These are phyloP conservation scores for Drosophila atripex DNA, from an alignment of 2,888 invertebrate genomes.

Conservation along the genomic window DNA sequence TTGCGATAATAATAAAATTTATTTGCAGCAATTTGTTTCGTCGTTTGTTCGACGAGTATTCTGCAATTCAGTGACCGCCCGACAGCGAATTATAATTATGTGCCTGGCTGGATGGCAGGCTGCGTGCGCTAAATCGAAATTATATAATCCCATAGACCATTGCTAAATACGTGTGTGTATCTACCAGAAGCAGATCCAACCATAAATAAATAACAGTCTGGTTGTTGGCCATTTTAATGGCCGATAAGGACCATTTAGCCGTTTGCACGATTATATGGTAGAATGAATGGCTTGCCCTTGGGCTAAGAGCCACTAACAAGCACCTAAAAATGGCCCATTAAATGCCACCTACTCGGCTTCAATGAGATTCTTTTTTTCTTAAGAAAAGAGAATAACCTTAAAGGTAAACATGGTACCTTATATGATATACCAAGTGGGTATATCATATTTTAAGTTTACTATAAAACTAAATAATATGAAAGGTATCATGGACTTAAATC, in stretches of 20 bases:
- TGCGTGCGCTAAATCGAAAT: slow-evolving; percentile 33
- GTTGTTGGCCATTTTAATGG: slow-evolving; percentile 31
- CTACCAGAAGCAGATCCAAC: slow-evolving; percentile 2
- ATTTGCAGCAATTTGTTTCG: slow-evolving; percentile 74
- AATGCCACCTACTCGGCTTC: slow-evolving; percentile 9
- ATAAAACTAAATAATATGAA: too few relatives aligned
- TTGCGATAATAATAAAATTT: slow-evolving; percentile 75
- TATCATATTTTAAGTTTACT: not conserved
- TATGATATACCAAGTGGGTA: not conserved
- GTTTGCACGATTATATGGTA: too few relatives aligned
- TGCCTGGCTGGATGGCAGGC: slow-evolving; percentile 31
- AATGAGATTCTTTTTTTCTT: slow-evolving; percentile 7
- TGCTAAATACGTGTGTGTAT: not conserved
- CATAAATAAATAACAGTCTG: slow-evolving; percentile 7
- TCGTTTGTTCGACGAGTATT: slow-evolving; percentile 24
- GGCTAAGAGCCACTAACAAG: slow-evolving; percentile 5
- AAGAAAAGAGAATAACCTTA: not conserved
- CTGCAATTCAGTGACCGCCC: slow-evolving; percentile 55
- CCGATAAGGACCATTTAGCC: slow-evolving; percentile 5
- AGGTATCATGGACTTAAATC: too few relatives aligned
- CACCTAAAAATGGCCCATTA: slow-evolving; percentile 31
- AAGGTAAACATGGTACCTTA: not conserved
- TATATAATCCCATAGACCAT: slow-evolving; percentile 26
- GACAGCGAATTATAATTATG: slow-evolving; percentile 67
- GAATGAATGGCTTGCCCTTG: slow-evolving; percentile 7